These are phyloP conservation scores for Leptoteleia sp. DNA, from an alignment of 1,140 invertebrate species.

Conservation along the genomic window DNA sequence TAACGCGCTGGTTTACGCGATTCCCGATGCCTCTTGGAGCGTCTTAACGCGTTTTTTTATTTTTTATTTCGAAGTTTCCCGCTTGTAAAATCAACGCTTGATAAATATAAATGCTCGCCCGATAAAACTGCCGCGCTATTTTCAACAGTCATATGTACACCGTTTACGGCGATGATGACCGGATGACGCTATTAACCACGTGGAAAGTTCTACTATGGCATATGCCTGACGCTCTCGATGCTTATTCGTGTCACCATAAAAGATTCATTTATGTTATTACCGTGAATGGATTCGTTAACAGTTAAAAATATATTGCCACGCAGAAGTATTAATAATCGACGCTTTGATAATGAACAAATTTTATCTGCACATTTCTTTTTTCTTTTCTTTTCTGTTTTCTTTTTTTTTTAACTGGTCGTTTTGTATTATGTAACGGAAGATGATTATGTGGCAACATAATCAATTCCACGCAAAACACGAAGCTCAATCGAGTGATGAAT, in stretches of 20 bases:
- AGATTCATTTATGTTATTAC: slow-evolving; percentile 54
- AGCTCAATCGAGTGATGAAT: too few relatives aligned
- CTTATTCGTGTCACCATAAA: slow-evolving; percentile 63
- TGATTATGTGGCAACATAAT: too few relatives aligned
- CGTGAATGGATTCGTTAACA: slow-evolving; percentile 55
- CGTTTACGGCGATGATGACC: slow-evolving; percentile 52
- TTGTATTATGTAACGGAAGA: neutral
- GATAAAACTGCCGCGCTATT: slow-evolving; percentile 28
- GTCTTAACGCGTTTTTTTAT: slow-evolving; percentile 22
- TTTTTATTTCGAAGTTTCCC: slow-evolving; percentile 32
- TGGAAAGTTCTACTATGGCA: slow-evolving; percentile 59
- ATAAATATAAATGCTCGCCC: slow-evolving; percentile 56
- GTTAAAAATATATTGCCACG: slow-evolving; percentile 35
- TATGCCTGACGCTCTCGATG: slow-evolving; percentile 43
- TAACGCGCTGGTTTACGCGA: slow-evolving; percentile 19
- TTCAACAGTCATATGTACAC: slow-evolving; percentile 57
- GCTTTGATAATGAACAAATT: slow-evolving; percentile 13
- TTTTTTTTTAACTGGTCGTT: too few relatives aligned
- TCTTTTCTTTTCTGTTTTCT: too few relatives aligned
- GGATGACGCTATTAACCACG: slow-evolving; percentile 59
- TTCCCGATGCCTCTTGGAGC: too few relatives aligned
- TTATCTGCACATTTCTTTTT: slow-evolving; percentile 7
- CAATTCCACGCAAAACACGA: too few relatives aligned
- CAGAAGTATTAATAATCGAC: slow-evolving; percentile 21
- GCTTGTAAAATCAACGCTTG: slow-evolving; percentile 46